Conservation (phyloP, 2,113 vertebrate genomes). For the Oncorhynchus mykiss region DNA sequence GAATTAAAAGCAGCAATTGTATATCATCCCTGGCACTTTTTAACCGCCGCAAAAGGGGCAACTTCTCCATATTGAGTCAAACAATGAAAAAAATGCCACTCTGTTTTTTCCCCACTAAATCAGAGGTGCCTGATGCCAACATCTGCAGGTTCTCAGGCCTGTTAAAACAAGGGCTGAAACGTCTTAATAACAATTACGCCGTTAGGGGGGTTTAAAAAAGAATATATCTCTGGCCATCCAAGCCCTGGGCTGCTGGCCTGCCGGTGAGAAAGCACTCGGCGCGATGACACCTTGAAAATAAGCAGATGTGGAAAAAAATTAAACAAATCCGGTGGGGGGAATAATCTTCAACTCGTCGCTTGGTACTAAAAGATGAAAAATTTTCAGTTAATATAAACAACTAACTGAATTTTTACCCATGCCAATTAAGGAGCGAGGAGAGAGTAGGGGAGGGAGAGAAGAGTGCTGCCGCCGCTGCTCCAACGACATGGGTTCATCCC, state of each 20-base stretch:
- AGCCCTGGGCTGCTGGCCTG: constrained; percentile 71
- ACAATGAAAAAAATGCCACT: constrained; percentile 85
- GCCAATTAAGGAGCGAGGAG: constrained; percentile 94
- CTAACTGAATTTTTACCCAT: constrained; percentile 87
- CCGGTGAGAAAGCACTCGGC: constrained; percentile 73
- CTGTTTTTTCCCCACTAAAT: constrained; percentile 73
- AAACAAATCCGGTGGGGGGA: constrained; percentile 93
- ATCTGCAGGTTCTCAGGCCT: constrained; percentile 96
- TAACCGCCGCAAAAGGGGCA: constrained; percentile 79
- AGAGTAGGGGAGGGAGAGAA: constrained; percentile 53
- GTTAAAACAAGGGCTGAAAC: constrained; percentile 82
- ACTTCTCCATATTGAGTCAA: constrained; percentile 99
- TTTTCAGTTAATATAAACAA: constrained; percentile 95
- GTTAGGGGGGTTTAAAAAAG: constrained; percentile 71
- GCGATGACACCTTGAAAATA: constrained; percentile 95
- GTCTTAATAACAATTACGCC: constrained; percentile 80
- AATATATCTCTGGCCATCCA: constrained; percentile 71
- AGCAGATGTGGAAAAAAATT: constrained; percentile 95
- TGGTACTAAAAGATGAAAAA: constrained; percentile 98
- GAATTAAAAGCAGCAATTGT: constrained; percentile 78
- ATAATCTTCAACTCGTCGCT: constrained; percentile 86
- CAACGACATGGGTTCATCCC: constrained; percentile 53
- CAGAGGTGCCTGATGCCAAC: constrained; percentile 81
- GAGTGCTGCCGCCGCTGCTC: constrained; percentile 49
- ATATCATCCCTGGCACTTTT: constrained; percentile 77